phyloP scores from a whole-genome alignment of 2,797 vertebrate species.

The Botia kubotai region DNA sequence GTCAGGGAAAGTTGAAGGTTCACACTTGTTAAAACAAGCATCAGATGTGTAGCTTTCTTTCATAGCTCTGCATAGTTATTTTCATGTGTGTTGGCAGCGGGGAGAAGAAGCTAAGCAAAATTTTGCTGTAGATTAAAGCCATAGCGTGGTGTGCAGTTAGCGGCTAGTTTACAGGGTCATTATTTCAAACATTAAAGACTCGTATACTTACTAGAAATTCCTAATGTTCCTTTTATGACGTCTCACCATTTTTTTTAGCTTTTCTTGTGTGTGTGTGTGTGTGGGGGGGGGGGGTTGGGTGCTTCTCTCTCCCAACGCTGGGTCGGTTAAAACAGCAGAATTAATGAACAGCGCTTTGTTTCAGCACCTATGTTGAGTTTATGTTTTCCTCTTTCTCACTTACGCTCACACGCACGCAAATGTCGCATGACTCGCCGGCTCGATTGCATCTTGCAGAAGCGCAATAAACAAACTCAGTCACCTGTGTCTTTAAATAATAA shows the following conservation, averaged over 20 bases:
- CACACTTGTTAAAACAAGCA: conserved; percentile 8
- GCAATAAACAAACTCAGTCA: conserved; percentile 45
- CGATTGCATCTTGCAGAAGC: conserved; percentile 24
- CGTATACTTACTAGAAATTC: conserved; percentile 13
- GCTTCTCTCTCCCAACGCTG: conserved; percentile 34
- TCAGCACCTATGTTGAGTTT: not conserved
- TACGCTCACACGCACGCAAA: not conserved
- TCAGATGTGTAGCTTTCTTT: not conserved
- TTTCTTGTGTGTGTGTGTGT: no score
- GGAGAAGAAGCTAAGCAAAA: conserved; percentile 34
- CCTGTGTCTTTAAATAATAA: conserved; percentile 51
- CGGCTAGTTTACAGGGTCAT: conserved; percentile 36
- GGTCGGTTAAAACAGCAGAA: conserved; percentile 28
- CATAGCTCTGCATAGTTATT: conserved; percentile 24
- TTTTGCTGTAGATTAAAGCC: conserved; percentile 33
- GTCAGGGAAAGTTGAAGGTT: not conserved
- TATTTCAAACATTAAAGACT: conserved; percentile 35
- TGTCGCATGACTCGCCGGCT: conserved; percentile 1
- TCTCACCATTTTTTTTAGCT: no score
- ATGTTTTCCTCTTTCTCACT: not conserved
- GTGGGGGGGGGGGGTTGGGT: no score
- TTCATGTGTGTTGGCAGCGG: conserved; percentile 22
- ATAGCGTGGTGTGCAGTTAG: conserved; percentile 6
- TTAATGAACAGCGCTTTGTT: conserved; percentile 6
- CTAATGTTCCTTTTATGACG: conserved; percentile 44